phyloP scores from a whole-genome alignment of 2,797 vertebrate species.

The Botia almorhae region DNA sequence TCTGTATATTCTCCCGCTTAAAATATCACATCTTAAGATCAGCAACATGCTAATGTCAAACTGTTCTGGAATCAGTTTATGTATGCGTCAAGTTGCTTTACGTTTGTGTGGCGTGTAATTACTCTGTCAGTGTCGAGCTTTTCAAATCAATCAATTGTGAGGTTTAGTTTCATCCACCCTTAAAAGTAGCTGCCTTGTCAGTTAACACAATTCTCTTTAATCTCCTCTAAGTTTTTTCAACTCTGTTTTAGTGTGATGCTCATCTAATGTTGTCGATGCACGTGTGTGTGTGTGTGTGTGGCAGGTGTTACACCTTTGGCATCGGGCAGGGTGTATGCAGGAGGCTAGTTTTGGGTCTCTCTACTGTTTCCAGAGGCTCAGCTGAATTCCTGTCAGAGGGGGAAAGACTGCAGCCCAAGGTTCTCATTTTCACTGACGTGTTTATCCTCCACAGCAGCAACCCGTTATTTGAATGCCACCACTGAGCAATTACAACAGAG shows the following conservation, averaged over 20 bases:
- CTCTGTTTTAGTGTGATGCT: no score
- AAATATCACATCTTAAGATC: neutral
- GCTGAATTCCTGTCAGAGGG: conserved; percentile 88
- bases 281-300: conserved; percentile 8
- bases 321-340: conserved; percentile 87
- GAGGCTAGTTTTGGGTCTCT: conserved; percentile 86
- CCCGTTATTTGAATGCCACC: conserved; percentile 60
- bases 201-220: no score
- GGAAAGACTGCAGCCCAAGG: conserved; percentile 93
- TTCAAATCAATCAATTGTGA: neutral
- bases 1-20: no score
- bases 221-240: no score
- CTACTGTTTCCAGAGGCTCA: conserved; percentile 85
- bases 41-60: neutral
- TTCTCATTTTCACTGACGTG: conserved; percentile 68
- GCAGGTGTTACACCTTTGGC: conserved; percentile 92
- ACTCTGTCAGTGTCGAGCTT: neutral
- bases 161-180: neutral
- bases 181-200: no score
- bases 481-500: conserved; percentile 61
- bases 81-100: neutral
- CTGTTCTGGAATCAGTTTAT: neutral
- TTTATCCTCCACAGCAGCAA: conserved; percentile 60
- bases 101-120: neutral
- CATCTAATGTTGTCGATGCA: neutral